Evolutionary conservation across 2,113 vertebrate species (phyloP), one percentile per base, ranked within the genome.

Genomic region (Jaculus jaculus): DNA sequence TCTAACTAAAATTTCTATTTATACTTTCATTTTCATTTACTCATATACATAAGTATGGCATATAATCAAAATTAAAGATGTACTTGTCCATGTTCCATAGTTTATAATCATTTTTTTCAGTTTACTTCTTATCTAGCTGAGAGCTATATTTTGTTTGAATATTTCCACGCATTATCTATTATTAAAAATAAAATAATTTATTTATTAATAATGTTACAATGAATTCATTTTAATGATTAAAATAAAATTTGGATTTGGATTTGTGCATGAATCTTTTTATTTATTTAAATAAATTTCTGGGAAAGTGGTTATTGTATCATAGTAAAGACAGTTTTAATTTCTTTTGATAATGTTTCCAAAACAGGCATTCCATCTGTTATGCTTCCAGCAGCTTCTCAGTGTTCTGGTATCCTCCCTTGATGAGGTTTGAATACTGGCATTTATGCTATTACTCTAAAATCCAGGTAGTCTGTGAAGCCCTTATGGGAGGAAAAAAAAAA

Each of bases 71-170:
- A 30, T 4, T 28, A 78, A 77, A n/a, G 9, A 71, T 87, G 8
- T 17, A 65, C 32, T 9, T 61, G 37, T 87, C 1, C 42, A 79
- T 87, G 17, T 34, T 73, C 54, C 79, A 21, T 74, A 65, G 8
- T 80, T 75, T 32, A 54, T 75, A 54, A 58, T 71, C 24, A 65
- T 71, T 18, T 84, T 87, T 73, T 23, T 81, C 60, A 71, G 1
- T 85, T 10, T 69, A 80, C 32, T 75, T 28, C 61, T 92, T 87
- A 54, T 28, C 47, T 74, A 87, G 20, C 51, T 60, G 26, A 88
- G n/a, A 92, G 20, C 24, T 21, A 32, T 78, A 72, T 74, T 88
- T 92, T 87, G 74, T 91, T 74, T 80, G 16, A 74, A 73, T 16
- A 72, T 3, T 65, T 6, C 42, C 26, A 8, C 51, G 47, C 16